Base-by-base conservation (phyloP, 2,888 invertebrate species). In the Epicampocera succincta region DNA sequence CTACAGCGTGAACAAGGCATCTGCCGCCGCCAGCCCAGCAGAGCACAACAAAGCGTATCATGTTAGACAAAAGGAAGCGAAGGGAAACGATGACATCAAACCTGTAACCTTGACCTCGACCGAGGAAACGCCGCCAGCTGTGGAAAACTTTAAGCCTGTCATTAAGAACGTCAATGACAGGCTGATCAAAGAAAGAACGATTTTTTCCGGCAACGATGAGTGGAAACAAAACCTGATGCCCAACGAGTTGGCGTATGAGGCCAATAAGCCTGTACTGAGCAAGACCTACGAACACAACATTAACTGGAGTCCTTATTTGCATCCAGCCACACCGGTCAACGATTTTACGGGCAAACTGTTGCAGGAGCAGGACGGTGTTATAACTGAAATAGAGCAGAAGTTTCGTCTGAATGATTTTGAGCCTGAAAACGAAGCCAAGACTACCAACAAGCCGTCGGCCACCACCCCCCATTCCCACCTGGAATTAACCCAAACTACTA, bases 341-440 rank as follows among this genome's bases (percentile, higher is more conserved):
- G 90, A 90, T 71, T 90, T 90, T 52, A 90, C 90, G 2, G 89
- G 89, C 4, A 89, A 90, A 85, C 80, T 91, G 33, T 74, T 90
- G 38, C 90, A 90, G 54, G 90, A 91, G 68, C 88, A 89, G 77
- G 91, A 91, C 84, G 90, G 89, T 68, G 85, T 90, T 65, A 90
- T 91, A 78, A 90, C 91, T 9, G 90, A 90, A 86, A 91, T 91
- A 68, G 91, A 91, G 84, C 87, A 89, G 68, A 90, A 90, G 71
- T 91, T 91, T 83, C 87, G 88, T 38, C 80, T 89, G 71, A 85
- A 88, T 50, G 90, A 90, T 40, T 88, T 88, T 42, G 86, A 80
- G 1, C 58, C 56, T 58, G 80, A 68, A 0, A 52, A 42, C 38
- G 74, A 69, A 9, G 61, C 75, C 2, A 40, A 74, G 8, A 19